Evolutionary conservation across 2,113 vertebrate genomes (phyloP).

Genomic region (Callionymus lyra): DNA sequence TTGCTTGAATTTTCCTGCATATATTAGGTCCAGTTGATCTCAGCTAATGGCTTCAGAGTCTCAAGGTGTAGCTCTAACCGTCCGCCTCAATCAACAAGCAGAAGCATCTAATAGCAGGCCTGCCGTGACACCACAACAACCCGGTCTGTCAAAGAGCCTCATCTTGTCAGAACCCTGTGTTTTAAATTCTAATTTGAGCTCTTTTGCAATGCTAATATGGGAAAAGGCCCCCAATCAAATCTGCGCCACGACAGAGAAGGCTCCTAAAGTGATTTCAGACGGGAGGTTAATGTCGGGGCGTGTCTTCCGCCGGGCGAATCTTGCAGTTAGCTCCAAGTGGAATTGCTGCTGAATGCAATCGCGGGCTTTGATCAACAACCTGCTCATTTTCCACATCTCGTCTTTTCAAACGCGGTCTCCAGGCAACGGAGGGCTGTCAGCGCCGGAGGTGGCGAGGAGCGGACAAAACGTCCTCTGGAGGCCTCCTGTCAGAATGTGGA

Average conservation of each 20-base stretch:
- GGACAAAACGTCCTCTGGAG: conserved; percentile 51
- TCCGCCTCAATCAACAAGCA: conserved; percentile 37
- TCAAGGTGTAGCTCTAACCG: conserved; percentile 24
- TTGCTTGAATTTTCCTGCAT: no score
- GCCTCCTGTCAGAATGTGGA: conserved; percentile 51
- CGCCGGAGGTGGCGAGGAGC: conserved; percentile 37
- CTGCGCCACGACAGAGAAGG: conserved; percentile 12
- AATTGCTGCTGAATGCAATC: conserved; percentile 26
- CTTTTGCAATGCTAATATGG: conserved; percentile 46
- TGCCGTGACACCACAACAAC: conserved; percentile 20
- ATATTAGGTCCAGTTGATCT: no score
- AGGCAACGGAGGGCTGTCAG: conserved; percentile 59
- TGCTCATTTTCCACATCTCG: conserved; percentile 48
- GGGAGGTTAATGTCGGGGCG: conserved; percentile 33
- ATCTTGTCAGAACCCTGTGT: conserved; percentile 30
- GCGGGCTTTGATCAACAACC: conserved; percentile 57
- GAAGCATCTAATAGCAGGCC: conserved; percentile 34
- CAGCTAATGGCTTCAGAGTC: neutral
- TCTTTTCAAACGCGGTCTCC: conserved; percentile 58
- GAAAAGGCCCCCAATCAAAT: conserved; percentile 22
- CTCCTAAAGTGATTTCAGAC: conserved; percentile 24
- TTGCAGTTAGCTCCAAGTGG: conserved; percentile 29
- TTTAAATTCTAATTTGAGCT: conserved; percentile 43
- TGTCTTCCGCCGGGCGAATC: conserved; percentile 2
- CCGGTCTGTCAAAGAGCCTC: conserved; percentile 32